Evolutionary conservation across 2,888 invertebrate genomes (phyloP).

Genomic region (Bimastos eiseni): DNA sequence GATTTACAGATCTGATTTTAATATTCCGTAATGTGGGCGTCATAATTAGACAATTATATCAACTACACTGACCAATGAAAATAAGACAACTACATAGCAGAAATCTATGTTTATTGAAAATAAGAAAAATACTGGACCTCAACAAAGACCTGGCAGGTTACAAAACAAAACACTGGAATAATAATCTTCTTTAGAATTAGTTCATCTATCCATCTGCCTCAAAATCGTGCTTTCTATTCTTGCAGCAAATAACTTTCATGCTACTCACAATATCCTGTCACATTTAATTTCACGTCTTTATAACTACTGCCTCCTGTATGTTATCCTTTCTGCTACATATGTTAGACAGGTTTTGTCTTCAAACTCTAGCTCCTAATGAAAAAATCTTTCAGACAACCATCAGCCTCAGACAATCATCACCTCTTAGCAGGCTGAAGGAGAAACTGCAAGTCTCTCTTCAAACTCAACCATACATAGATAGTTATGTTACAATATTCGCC

Average conservation of each 20-base stretch:
- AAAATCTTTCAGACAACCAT: not conserved
- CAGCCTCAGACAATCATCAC: not conserved
- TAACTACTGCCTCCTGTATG: not conserved
- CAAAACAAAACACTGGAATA: not conserved
- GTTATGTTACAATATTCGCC: not conserved
- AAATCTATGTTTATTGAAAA: not conserved
- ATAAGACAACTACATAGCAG: not conserved
- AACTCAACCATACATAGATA: not conserved
- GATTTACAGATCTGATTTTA: too few species aligned
- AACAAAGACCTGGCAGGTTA: not conserved
- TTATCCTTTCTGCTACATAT: not conserved
- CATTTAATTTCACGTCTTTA: not conserved
- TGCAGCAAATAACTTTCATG: not conserved
- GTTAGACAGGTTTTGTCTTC: not conserved
- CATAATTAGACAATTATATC: too few species aligned
- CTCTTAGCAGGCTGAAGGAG: too few species aligned
- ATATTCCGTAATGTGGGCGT: too few species aligned
- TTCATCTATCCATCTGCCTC: not conserved
- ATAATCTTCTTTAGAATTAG: not conserved
- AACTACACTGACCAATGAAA: not conserved
- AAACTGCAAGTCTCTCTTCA: not conserved
- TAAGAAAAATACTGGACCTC: not conserved
- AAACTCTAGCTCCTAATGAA: not conserved
- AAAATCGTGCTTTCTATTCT: not conserved
- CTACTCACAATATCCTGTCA: not conserved